Base-by-base conservation (phyloP, 2,797 vertebrate species). In the Aplochiton taeniatus region DNA sequence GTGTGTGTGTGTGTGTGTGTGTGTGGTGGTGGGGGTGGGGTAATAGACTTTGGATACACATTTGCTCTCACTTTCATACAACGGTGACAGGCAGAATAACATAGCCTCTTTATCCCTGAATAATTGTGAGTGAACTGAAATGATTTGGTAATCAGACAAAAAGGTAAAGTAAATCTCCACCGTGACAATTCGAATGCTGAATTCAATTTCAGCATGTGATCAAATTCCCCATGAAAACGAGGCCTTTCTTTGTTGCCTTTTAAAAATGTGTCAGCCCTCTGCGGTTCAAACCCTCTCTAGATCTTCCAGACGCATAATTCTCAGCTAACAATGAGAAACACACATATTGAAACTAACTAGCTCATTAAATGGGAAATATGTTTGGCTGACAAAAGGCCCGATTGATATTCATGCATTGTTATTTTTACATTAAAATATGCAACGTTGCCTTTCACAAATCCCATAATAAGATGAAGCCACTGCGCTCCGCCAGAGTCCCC, bases 301-400 rank as follows among this genome's bases (percentile, higher is more conserved):
- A 58, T 70, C 31, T 44, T 54, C 48, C 48, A 17, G 52, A 50
- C 18, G 58, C 65, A 50, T 77, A 81, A 75, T 81, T 72, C 69
- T 62, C 47, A 62, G 50, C 59, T 31, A 81, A 82, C 82, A 90
- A 83, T 63, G 74, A 74, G 51, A 52, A 72, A 69, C 65, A 52
- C 56, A 54, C 69, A 61, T 66, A 73, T 76, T 78, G 68, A 65
- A 49, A 48, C 59, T 74, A 76, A 82, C 67, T 78, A 84, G 70
- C 75, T 84, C 80, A 87, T 88, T 87, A 85, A 84, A 81, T 41
- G 70, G 80, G 54, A 82, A 80, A 78, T 75, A 74, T 71, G 64
- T 80, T 78, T 78, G 58, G 56, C 14, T n/a, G 63, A 76, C 53
- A 53, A 80, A 81, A 77, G 63, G 11, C 17, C 12, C 13, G 42